Base-by-base conservation (phyloP, 2,888 invertebrate species). In the Balanococcus diminutus region DNA sequence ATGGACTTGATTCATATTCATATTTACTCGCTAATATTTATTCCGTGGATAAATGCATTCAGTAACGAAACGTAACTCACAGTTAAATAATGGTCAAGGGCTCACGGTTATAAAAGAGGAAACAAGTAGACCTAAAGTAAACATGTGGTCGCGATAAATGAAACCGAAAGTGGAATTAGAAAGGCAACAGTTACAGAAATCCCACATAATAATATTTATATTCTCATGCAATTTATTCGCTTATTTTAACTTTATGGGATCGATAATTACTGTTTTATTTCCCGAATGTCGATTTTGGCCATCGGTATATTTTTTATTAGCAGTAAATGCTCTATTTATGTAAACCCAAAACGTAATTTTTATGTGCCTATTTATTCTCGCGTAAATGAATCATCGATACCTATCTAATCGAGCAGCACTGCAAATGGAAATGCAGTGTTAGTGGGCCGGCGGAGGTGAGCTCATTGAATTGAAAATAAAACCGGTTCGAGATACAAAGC, bases 111-210 rank as follows among this genome's bases (percentile, higher is more conserved):
- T 67, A 16, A 67, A n/a, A 67, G 67, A 67, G 67, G 67, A 67
- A 67, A 31, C 28, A 28, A 67, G 75, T 36, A 72, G n/a, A n/a
- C n/a, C n/a, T n/a, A n/a, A n/a, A n/a, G n/a, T 6, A 67, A 72
- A 36, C 75, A 79, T 79, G 36, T 36, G 36, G 36, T 19, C 19
- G 56, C 56, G 36, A n/a, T 36, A 36, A 36, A 79, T 79, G 36
- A 79, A 79, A 79, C 75, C 36, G 75, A 79, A 79, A 79, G 75
- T 79, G 75, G 75, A 79, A 79, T 32, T 79, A 67, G 75, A 79
- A 79, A 79, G 36, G 75, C 32, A 79, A 79, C 75, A 19, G 75
- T 79, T 9, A 79, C 22, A 16, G 19, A 79, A 79, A 79, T 36
- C 75, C 75, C 36, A 79, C 75, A 36, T 36, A 79, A 79, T 72